phyloP scores from a whole-genome alignment of 2,888 invertebrate genomes.

The Drosophila gaucha region DNA sequence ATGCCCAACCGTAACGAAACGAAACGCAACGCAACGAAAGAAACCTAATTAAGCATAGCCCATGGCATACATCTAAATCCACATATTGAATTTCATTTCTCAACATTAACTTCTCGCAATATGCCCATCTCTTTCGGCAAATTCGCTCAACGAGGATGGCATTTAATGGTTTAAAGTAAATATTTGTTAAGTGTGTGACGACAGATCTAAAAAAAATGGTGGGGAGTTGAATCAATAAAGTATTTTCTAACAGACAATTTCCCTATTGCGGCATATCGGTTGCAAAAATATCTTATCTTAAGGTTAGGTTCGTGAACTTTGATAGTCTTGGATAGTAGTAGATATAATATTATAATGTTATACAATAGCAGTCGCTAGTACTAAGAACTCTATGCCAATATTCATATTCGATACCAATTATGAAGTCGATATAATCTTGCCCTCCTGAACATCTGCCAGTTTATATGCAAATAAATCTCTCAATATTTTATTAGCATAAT shows the following conservation, averaged over 20 bases:
- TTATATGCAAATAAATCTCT: neutral
- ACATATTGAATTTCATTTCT: conserved; percentile 50
- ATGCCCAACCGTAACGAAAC: conserved; percentile 34
- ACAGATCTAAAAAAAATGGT: no score
- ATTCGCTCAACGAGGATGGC: neutral
- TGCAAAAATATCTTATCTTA: neutral
- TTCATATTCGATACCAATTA: no score
- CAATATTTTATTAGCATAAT: neutral
- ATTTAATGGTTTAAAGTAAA: conserved; percentile 6
- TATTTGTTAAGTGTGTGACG: neutral
- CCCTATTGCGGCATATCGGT: neutral
- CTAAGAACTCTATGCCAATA: no score
- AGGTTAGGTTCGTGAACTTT: neutral
- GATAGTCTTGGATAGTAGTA: no score
- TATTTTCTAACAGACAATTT: neutral
- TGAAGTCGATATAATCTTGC: neutral
- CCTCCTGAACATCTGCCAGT: neutral
- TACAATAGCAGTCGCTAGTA: neutral
- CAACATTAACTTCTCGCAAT: conserved; percentile 16
- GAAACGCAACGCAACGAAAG: conserved; percentile 15
- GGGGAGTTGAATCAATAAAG: neutral
- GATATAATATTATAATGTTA: neutral
- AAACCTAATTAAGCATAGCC: conserved; percentile 56
- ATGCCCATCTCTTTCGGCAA: conserved; percentile 8
- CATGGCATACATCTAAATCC: conserved; percentile 31